Base-by-base conservation (phyloP, 2,888 invertebrate species). In the Blera fallax region DNA sequence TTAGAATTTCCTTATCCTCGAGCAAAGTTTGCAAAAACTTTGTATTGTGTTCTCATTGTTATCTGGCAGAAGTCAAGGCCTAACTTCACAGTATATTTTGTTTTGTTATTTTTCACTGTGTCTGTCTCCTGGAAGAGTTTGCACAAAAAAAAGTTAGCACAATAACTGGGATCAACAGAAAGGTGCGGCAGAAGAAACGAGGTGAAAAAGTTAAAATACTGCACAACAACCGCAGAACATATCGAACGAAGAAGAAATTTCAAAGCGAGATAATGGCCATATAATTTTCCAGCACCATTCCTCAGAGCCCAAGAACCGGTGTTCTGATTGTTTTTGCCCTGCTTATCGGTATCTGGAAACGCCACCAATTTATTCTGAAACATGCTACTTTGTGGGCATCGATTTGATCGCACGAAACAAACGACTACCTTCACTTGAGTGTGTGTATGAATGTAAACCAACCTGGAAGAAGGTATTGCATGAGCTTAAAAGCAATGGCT, bases 371-470 rank as follows among this genome's bases (percentile, higher is more conserved):
- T 87, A 87, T 87, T 87, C 81, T 64, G 52, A 73, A 85, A 87
- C 87, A 82, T 82, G 87, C 87, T 87, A 82, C 87, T 87, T 87
- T 82, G 87, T 87, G 87, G 87, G 77, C 77, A 87, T 82, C 87
- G 87, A 87, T 87, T 81, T 82, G 87, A 87, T 87, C 77, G 78
- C 72, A 84, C 40, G 50, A 50, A 76, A 45, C 60, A 69, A 69
- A 77, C 45, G 80, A 67, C 72, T 74, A 14, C 50, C 58, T 78
- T 60, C n/a, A 2, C 10, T 29, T 54, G 43, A 21, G 45, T 74
- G 64, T 76, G 73, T 78, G 56, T 50, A 27, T 16, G 21, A 27
- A 43, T 56, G 16, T 40, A 11, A 43, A 32, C 40, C 52, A 45
- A 5, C 10, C 65, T 27, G 4, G 6, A n/a, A 27, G 8, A 56